A percentile compares a stretch with the other conserved stretches of the same genome.
These are phyloP conservation scores for Cuculus canorus DNA, from an alignment of 2,797 vertebrate genomes.

Conservation along the genomic window DNA sequence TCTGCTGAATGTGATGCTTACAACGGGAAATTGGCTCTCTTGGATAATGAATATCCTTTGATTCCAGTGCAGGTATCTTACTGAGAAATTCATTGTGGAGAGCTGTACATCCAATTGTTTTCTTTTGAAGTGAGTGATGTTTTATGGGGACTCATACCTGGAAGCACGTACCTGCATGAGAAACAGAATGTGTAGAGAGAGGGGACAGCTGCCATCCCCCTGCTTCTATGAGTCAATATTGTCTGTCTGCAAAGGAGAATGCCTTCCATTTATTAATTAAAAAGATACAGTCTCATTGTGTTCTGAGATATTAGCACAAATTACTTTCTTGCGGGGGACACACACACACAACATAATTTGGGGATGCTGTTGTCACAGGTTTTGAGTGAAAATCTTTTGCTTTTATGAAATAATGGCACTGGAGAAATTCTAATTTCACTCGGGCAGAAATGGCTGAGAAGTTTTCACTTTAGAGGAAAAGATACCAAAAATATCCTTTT, in stretches of 20 bases:
- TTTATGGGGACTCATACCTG: not conserved
- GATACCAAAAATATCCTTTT: not conserved
- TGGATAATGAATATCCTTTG: not conserved
- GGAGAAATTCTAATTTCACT: not conserved
- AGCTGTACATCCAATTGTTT: not conserved
- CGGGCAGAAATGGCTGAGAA: not conserved
- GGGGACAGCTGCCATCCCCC: not conserved
- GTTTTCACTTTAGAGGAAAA: conserved; percentile 8
- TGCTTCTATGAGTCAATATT: not conserved
- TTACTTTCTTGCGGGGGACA: no score
- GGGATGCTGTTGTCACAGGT: not conserved
- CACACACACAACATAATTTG: no score
- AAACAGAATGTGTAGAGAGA: not conserved
- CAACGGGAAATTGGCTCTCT: conserved; percentile 5
- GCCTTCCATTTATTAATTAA: not conserved
- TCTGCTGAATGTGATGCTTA: not conserved
- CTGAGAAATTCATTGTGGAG: not conserved
- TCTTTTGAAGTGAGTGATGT: not conserved
- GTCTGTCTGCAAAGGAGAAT: not conserved
- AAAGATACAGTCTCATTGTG: not conserved
- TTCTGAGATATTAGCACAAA: not conserved
- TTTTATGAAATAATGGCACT: not conserved
- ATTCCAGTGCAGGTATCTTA: not conserved
- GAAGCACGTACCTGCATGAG: not conserved
- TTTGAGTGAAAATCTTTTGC: not conserved